Evolutionary conservation across 2,888 invertebrate genomes (phyloP).

Genomic region (Pseudococcus jackbeardsleyi): DNA sequence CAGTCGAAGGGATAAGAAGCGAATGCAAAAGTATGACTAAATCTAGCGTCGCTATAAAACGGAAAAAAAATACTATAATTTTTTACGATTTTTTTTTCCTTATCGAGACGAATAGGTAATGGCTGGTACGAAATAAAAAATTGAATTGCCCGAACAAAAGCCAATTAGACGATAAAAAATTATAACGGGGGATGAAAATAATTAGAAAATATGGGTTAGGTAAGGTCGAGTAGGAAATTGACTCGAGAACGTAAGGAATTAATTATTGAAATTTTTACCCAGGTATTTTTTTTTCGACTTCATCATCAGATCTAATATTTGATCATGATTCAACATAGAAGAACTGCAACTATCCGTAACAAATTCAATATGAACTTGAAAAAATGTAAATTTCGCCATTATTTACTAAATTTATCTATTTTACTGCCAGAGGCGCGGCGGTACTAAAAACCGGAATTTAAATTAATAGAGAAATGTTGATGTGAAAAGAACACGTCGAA

Average conservation of each 20-base stretch:
- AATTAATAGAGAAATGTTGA: too few species aligned
- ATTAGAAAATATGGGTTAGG: too few species aligned
- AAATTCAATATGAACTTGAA: background rate
- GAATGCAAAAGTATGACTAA: background rate
- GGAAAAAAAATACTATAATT: background rate
- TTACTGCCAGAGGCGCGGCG: too few species aligned
- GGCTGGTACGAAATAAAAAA: background rate
- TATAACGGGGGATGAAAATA: too few species aligned
- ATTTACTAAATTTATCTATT: background rate
- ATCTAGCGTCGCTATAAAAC: background rate
- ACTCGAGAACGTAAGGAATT: too few species aligned
- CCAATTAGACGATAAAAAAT: too few species aligned
- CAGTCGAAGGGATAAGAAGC: background rate
- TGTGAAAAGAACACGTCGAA: too few species aligned
- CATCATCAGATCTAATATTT: background rate
- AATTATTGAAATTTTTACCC: background rate
- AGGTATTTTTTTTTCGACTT: background rate
- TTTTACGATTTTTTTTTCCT: background rate
- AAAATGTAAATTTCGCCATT: background rate
- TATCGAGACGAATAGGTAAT: background rate
- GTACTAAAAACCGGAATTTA: too few species aligned
- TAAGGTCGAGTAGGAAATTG: too few species aligned
- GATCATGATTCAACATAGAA: background rate
- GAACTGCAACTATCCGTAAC: too few species aligned
- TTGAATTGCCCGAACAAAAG: too few species aligned